Conservation (phyloP, 1,140 invertebrate species). For the Zaprionus camerounensis region DNA sequence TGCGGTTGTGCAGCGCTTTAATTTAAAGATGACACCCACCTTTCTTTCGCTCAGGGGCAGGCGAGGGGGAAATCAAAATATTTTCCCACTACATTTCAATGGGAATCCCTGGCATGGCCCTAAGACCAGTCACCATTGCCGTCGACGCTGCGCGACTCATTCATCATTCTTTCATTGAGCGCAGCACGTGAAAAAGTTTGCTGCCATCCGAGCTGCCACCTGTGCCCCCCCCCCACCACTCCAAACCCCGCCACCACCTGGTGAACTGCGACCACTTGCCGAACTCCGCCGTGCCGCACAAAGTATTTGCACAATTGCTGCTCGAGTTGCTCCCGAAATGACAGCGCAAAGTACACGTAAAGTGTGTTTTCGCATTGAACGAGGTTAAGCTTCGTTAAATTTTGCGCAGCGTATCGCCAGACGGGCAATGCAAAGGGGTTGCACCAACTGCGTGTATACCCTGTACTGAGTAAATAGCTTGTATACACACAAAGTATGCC, state of each 20-base stretch:
- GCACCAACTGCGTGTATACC: background rate
- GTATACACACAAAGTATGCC: no score
- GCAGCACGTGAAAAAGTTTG: conserved; percentile 69
- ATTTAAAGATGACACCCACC: conserved; percentile 39
- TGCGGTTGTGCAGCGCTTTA: conserved; percentile 46
- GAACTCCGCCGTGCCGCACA: conserved; percentile 42
- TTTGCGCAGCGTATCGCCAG: conserved; percentile 57
- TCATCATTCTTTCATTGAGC: conserved; percentile 68
- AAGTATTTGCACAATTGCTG: conserved; percentile 83
- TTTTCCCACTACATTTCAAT: conserved; percentile 34
- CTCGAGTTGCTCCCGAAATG: conserved; percentile 78
- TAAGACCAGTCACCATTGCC: conserved; percentile 14
- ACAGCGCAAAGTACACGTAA: conserved; percentile 81
- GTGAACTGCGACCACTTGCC: conserved; percentile 14
- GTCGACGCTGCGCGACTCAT: conserved; percentile 44
- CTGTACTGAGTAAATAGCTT: background rate
- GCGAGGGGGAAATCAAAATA: conserved; percentile 55
- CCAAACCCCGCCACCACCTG: background rate
- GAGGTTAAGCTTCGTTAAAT: conserved; percentile 83
- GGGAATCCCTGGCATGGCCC: conserved; percentile 3
- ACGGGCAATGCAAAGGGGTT: background rate
- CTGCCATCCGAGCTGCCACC: conserved; percentile 6
- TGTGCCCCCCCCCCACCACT: no score
- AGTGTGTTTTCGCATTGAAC: conserved; percentile 81
- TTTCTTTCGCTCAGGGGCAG: background rate